Percentiles rank a stretch among this genome's conserved stretches.
These are phyloP conservation scores for Heliocidaris erythrogramma DNA, from an alignment of 35 echinoderm and acorn worm genomes.

Conservation along the genomic window DNA sequence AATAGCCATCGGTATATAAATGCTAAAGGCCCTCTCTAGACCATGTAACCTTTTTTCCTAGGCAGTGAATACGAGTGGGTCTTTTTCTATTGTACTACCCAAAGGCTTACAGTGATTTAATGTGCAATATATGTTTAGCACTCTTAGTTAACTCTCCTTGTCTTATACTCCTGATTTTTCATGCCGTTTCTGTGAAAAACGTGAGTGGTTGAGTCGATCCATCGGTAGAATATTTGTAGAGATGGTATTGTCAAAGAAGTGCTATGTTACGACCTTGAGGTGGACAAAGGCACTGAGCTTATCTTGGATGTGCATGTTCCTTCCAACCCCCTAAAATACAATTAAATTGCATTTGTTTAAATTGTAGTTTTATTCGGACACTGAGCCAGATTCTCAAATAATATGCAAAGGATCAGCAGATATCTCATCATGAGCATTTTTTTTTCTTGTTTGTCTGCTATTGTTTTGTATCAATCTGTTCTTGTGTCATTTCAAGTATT, in stretches of 20 bases:
- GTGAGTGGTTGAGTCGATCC: neutral
- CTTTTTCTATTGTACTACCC: neutral
- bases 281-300: neutral
- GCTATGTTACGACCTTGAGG: no score
- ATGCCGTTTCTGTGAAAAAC: neutral
- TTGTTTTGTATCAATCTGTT: no score
- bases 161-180: neutral
- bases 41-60: neutral
- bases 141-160: neutral
- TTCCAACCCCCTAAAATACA: neutral
- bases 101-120: neutral
- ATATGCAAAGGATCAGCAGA: no score
- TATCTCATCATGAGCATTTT: no score
- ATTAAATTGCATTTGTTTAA: no score
- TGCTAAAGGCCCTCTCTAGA: neutral
- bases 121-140: neutral
- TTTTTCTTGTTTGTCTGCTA: no score
- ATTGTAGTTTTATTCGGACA: no score
- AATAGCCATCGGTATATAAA: neutral
- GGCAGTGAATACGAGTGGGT: neutral
- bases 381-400: no score
- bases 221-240: no score
- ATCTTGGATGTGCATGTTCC: neutral
- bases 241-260: no score
- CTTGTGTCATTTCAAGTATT: no score